Conservation (phyloP, 2,113 vertebrate genomes). For the Tiliqua scincoides region DNA sequence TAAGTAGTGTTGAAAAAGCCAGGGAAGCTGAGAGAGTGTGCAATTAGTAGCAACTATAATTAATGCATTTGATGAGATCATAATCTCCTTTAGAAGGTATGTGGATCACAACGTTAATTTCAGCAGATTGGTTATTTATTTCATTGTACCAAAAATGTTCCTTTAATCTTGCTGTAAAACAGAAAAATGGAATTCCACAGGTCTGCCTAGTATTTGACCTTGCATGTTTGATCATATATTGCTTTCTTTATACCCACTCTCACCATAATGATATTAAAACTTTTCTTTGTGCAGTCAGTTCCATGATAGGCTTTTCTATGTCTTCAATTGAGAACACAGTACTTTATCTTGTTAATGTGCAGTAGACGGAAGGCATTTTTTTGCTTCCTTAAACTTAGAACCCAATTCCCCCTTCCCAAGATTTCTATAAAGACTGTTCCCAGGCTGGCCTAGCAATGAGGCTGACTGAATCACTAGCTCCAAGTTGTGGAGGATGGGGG, state of each 20-base stretch:
- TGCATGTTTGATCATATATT: slow-evolving; percentile 25
- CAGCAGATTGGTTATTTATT: slow-evolving; percentile 42
- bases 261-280: background rate
- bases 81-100: slow-evolving; percentile 25
- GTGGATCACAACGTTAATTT: slow-evolving; percentile 7
- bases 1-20: slow-evolving; percentile 33
- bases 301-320: background rate
- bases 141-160: slow-evolving; percentile 35
- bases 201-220: slow-evolving; percentile 36
- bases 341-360: background rate
- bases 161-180: slow-evolving; percentile 38
- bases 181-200: slow-evolving; percentile 28
- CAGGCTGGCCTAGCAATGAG: too few relatives aligned
- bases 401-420: background rate
- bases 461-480: too few relatives aligned
- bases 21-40: background rate
- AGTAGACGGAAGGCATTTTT: slow-evolving; percentile 13
- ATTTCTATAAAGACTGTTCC: background rate
- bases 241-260: slow-evolving; percentile 39
- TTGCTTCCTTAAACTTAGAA: rapidly evolving
- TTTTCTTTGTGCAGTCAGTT: background rate
- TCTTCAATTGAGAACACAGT: slow-evolving; percentile 42
- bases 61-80: slow-evolving; percentile 9
- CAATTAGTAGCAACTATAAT: slow-evolving; percentile 29
- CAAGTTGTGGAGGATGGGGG: too few relatives aligned